Conservation (phyloP, 2,888 invertebrate genomes). For the Rotaria socialis region DNA sequence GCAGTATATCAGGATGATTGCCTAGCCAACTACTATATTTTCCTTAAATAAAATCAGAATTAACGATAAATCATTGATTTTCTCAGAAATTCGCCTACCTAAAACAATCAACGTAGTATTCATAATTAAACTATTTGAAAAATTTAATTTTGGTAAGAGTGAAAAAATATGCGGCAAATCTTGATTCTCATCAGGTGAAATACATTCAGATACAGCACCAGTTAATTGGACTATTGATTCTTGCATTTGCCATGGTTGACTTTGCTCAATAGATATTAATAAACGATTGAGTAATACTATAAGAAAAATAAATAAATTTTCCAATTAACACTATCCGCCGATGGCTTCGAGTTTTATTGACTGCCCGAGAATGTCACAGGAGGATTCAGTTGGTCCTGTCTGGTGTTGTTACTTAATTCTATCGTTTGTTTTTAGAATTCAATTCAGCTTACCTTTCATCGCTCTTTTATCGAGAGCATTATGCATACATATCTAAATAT, state of each 20-base stretch:
- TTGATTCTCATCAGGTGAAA: neutral
- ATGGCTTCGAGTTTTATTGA: too few relatives aligned
- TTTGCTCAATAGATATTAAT: neutral
- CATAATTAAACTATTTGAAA: slow-evolving; percentile 39
- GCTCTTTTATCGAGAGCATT: slow-evolving; percentile 71
- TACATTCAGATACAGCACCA: neutral
- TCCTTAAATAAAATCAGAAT: slow-evolving; percentile 60
- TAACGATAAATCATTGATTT: neutral
- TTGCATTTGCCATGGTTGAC: neutral
- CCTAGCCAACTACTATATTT: slow-evolving; percentile 81
- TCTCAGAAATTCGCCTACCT: neutral
- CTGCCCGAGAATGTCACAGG: too few relatives aligned
- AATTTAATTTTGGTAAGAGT: slow-evolving; percentile 43
- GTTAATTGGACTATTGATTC: neutral
- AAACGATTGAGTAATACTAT: neutral
- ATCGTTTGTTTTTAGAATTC: neutral
- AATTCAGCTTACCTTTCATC: slow-evolving; percentile 60
- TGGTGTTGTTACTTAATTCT: too few relatives aligned
- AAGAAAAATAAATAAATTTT: too few relatives aligned
- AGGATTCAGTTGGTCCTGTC: too few relatives aligned
- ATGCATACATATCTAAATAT: slow-evolving; percentile 74
- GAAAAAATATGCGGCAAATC: neutral
- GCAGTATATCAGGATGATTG: slow-evolving; percentile 68
- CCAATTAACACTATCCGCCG: too few relatives aligned
- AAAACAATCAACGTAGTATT: slow-evolving; percentile 41